Evolutionary conservation across 2,888 invertebrate genomes (phyloP).

Genomic region (Meganola albula): DNA sequence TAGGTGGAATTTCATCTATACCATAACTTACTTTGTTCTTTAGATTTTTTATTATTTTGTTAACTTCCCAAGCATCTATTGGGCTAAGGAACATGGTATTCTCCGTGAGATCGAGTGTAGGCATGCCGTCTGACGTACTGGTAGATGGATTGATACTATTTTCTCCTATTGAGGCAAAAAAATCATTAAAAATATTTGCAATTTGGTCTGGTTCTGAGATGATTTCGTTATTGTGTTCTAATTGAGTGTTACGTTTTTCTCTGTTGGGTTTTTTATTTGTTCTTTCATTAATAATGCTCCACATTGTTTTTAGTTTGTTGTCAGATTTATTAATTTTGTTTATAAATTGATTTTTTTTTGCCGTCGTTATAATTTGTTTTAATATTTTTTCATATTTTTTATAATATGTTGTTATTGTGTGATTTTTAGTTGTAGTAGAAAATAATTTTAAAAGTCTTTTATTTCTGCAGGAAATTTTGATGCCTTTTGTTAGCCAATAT

Average conservation of each 20-base stretch:
- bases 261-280: not conserved
- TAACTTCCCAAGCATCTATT: slow-evolving; percentile 1
- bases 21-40: slow-evolving; percentile 15
- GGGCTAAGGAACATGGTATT: not conserved
- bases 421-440: not conserved
- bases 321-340: not conserved
- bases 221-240: not conserved
- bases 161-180: not conserved
- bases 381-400: slow-evolving; percentile 3
- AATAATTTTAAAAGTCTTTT: slow-evolving; percentile 4
- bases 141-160: not conserved
- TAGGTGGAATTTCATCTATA: slow-evolving; percentile 10
- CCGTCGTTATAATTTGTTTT: not conserved
- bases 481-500: slow-evolving; percentile 4
- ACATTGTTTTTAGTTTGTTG: not conserved
- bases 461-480: slow-evolving; percentile 3
- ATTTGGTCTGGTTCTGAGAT: not conserved
- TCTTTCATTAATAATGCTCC: not conserved
- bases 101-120: not conserved
- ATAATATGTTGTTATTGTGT: not conserved
- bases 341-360: not conserved
- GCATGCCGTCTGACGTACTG: not conserved
- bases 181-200: slow-evolving; percentile 1
- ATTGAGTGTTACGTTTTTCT: not conserved
- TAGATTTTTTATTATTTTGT: slow-evolving; percentile 6